Evolutionary conservation across 1,140 invertebrate genomes (phyloP).

Genomic region (Drosophila mayri): DNA sequence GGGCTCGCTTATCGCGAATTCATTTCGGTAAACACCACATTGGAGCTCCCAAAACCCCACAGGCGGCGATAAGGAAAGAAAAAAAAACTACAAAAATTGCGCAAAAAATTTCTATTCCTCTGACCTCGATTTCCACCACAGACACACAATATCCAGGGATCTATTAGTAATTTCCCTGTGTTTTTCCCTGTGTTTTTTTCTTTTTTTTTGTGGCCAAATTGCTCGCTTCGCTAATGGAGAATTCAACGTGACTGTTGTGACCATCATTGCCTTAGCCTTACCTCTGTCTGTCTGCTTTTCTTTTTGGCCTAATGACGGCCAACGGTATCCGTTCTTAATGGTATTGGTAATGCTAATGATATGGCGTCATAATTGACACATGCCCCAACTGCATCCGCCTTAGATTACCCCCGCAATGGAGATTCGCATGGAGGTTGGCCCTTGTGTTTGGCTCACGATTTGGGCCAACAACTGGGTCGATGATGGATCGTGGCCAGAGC

Average conservation of each 20-base stretch:
- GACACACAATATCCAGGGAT: constrained; percentile 9
- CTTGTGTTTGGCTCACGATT: constrained; percentile 57
- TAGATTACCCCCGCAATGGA: constrained; percentile 28
- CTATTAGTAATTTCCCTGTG: constrained; percentile 15
- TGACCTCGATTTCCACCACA: constrained; percentile 48
- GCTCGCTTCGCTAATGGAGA: constrained; percentile 31
- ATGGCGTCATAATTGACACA: constrained; percentile 82
- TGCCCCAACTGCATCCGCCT: constrained; percentile 78
- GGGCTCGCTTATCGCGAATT: constrained; percentile 61
- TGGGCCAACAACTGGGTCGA: constrained; percentile 60
- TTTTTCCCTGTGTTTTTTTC: background rate
- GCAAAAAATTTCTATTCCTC: constrained; percentile 27
- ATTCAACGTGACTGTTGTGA: constrained; percentile 33
- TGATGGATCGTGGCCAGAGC: constrained; percentile 48
- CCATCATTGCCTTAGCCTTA: background rate
- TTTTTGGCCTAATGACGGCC: constrained; percentile 64
- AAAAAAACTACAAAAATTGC: constrained; percentile 18
- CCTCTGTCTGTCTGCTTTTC: background rate
- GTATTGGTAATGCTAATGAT: constrained; percentile 54
- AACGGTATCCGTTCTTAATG: constrained; percentile 62
- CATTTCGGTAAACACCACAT: constrained; percentile 62
- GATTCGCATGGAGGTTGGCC: background rate
- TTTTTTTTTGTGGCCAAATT: constrained; percentile 28
- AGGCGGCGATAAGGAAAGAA: constrained; percentile 30
- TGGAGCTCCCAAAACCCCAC: background rate